These are phyloP conservation scores for Gymnoscopelus microlampas DNA, from an alignment of 2,797 vertebrate species.

Conservation along the genomic window DNA sequence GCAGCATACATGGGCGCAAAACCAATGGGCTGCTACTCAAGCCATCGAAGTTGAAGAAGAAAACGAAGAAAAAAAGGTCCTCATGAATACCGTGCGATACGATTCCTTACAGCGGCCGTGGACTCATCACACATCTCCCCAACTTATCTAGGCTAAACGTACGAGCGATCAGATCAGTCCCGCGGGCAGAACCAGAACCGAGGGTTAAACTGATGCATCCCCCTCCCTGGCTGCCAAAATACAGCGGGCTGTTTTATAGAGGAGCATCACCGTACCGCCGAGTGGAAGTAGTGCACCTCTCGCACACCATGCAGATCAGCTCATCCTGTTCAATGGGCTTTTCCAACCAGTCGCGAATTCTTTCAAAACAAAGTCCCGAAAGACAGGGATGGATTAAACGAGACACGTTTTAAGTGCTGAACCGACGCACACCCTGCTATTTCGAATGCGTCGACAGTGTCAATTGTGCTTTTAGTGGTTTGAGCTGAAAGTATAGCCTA, in stretches of 20 bases:
- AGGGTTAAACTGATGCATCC: conserved; percentile 73
- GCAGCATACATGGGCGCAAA: conserved; percentile 75
- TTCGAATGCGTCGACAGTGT: conserved; percentile 38
- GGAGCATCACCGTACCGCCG: conserved; percentile 66
- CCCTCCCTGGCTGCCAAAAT: conserved; percentile 62
- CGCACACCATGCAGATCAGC: conserved; percentile 71
- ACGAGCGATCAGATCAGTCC: conserved; percentile 63
- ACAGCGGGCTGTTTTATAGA: conserved; percentile 67
- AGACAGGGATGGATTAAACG: background rate
- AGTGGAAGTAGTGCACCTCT: conserved; percentile 19
- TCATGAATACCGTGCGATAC: conserved; percentile 59
- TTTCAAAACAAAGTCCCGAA: conserved; percentile 40
- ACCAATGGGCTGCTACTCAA: conserved; percentile 64
- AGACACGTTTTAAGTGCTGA: too few species aligned
- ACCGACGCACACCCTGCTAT: background rate
- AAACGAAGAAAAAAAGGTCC: conserved; percentile 52
- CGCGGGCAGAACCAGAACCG: conserved; percentile 72
- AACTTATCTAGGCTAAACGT: conserved; percentile 72
- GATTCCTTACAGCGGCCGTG: conserved; percentile 57
- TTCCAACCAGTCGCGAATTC: conserved; percentile 37
- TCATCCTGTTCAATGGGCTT: conserved; percentile 59
- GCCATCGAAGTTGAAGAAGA: conserved; percentile 76
- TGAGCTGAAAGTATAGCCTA: conserved; percentile 54
- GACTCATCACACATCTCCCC: conserved; percentile 55
- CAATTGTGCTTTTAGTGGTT: conserved; percentile 36